Evolutionary conservation across 2,888 invertebrate species (phyloP).

Genomic region (Poecilobothrus nobilitatus): DNA sequence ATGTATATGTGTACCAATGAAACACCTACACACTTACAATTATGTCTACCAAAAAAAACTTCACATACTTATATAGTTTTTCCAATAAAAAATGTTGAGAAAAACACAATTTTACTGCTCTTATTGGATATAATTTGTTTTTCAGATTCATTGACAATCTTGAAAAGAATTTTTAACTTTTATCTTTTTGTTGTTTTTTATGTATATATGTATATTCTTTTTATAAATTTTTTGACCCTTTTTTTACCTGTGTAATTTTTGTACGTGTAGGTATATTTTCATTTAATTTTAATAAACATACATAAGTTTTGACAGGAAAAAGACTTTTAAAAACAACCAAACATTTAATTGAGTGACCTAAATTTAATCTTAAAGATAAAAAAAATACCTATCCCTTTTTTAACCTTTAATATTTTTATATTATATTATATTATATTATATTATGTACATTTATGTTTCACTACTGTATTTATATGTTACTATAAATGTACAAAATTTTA

Average conservation of each 20-base stretch:
- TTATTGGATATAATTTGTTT: background rate
- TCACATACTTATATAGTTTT: too few relatives aligned
- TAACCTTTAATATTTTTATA: background rate
- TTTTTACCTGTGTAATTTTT: background rate
- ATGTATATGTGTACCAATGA: background rate
- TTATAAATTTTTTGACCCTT: background rate
- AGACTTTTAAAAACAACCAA: too few relatives aligned
- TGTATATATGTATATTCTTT: background rate
- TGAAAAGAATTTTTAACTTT: background rate
- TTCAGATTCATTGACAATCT: conserved; percentile 4
- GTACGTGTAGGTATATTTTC: background rate
- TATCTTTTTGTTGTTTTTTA: too few relatives aligned
- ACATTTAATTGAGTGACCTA: background rate
- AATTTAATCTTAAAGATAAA: background rate
- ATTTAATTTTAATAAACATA: background rate
- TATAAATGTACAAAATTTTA: background rate
- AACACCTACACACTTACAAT: background rate
- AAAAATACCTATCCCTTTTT: background rate
- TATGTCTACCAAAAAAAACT: conserved; percentile 7
- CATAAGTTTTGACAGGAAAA: conserved; percentile 2
- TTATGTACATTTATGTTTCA: background rate
- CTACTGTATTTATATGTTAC: background rate
- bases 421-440: background rate
- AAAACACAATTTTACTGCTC: too few relatives aligned
- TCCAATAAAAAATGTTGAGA: too few relatives aligned